Evolutionary conservation across 1,140 invertebrate genomes (phyloP).

Genomic region (Episyrphus balteatus): DNA sequence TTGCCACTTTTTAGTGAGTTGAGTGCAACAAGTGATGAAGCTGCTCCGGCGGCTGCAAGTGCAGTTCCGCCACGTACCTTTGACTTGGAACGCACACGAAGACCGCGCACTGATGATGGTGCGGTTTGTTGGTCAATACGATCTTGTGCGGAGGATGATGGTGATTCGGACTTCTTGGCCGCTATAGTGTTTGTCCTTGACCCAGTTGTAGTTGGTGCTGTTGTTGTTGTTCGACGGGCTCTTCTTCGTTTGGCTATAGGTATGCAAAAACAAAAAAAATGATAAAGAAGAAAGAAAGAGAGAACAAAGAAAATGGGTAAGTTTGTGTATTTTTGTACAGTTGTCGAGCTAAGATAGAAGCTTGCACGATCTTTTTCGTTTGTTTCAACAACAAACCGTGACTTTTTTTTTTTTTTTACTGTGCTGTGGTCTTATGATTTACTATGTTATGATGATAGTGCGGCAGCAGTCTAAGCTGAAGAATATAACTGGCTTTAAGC

Average conservation of each 20-base stretch:
- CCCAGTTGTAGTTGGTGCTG: slow-evolving; percentile 13
- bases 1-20: slow-evolving; percentile 36
- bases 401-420: too few species aligned
- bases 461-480: too few species aligned
- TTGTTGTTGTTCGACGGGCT: slow-evolving; percentile 43
- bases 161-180: slow-evolving; percentile 31
- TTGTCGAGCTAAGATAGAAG: too few species aligned
- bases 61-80: slow-evolving; percentile 41
- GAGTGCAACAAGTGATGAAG: slow-evolving; percentile 48
- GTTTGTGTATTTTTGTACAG: too few species aligned
- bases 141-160: slow-evolving; percentile 30
- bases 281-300: too few species aligned
- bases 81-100: slow-evolving; percentile 52
- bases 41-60: slow-evolving; percentile 43
- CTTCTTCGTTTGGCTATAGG: slow-evolving; percentile 34
- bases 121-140: slow-evolving; percentile 49
- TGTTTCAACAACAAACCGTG: too few species aligned
- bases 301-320: too few species aligned
- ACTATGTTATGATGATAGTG: too few species aligned
- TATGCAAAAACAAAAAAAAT: too few species aligned
- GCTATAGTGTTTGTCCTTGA: slow-evolving; percentile 35
- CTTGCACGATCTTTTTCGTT: too few species aligned
- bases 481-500: too few species aligned
- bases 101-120: slow-evolving; percentile 42
- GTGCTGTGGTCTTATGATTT: too few species aligned